Evolutionary conservation across 2,888 invertebrate genomes (phyloP).

Genomic region (Palloptera scutellata): DNA sequence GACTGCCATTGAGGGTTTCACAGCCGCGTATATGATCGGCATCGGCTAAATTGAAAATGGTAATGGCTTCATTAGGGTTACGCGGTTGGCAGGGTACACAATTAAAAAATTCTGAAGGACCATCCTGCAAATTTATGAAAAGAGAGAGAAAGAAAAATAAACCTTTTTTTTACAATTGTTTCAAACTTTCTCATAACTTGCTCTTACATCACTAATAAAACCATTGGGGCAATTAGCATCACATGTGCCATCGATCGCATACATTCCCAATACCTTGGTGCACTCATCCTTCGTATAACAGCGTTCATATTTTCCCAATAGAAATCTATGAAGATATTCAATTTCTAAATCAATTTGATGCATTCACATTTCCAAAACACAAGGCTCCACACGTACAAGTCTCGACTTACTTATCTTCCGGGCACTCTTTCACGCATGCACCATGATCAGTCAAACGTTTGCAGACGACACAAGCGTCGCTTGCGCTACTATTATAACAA

Average conservation of each 20-base stretch:
- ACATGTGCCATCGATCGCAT: conserved; percentile 40
- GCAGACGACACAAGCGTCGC: conserved; percentile 74
- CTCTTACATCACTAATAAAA: conserved; percentile 39
- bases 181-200: not conserved
- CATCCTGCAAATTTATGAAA: conserved; percentile 18
- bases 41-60: conserved; percentile 71
- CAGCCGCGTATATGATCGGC: conserved; percentile 78
- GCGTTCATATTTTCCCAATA: conserved; percentile 59
- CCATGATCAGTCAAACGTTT: conserved; percentile 68
- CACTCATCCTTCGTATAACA: conserved; percentile 81
- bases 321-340: conserved; percentile 44
- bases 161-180: not conserved
- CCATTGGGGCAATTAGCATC: conserved; percentile 50
- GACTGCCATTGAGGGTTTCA: conserved; percentile 78
- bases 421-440: conserved; percentile 72
- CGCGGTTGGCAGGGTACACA: conserved; percentile 38
- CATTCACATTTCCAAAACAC: too few relatives aligned
- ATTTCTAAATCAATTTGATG: not conserved
- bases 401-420: conserved; percentile 68
- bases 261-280: conserved; percentile 49
- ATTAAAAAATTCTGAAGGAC: conserved; percentile 1
- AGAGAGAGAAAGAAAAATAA: not conserved
- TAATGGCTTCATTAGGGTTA: conserved; percentile 19
- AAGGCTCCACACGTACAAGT: too few relatives aligned
- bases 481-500: conserved; percentile 66